Conservation (phyloP, 2,888 invertebrate species). For the Brachypterus glaber region DNA sequence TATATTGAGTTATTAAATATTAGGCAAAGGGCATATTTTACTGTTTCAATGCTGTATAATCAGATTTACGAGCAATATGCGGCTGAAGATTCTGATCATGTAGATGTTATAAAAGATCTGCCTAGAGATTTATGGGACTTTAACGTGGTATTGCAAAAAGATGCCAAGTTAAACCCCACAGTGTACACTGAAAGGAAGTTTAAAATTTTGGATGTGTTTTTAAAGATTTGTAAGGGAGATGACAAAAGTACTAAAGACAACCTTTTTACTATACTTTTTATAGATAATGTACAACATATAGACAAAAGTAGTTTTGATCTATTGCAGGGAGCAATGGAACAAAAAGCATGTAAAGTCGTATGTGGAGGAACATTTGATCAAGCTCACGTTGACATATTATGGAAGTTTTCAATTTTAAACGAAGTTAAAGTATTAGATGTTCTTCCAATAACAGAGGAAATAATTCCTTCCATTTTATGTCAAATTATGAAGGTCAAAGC, state of each 20-base stretch:
- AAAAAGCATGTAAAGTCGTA: constrained; percentile 18
- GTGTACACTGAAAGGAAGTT: constrained; percentile 1
- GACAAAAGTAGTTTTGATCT: constrained; percentile 39
- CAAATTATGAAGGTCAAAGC: constrained; percentile 51
- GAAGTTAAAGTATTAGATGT: constrained; percentile 42
- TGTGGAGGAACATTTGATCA: constrained; percentile 26
- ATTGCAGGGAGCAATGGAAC: constrained; percentile 21
- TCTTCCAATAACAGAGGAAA: constrained; percentile 37
- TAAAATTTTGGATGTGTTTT: constrained; percentile 13
- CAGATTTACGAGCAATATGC: constrained; percentile 33
- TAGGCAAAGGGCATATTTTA: constrained; percentile 39
- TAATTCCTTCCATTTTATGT: constrained; percentile 48
- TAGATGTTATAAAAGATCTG: constrained; percentile 12
- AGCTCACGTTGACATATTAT: constrained; percentile 35
- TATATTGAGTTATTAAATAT: background rate
- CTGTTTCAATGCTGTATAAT: constrained; percentile 39
- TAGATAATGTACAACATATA: constrained; percentile 39
- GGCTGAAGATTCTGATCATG: constrained; percentile 7
- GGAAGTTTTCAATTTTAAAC: constrained; percentile 39
- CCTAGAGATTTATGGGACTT: constrained; percentile 25
- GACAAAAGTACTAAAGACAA: no score
- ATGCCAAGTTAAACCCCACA: background rate
- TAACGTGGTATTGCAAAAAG: constrained; percentile 22
- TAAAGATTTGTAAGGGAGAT: constrained; percentile 17
- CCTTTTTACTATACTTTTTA: constrained; percentile 24